Evolutionary conservation across 2,888 invertebrate genomes (phyloP).

Genomic region (Perdita meconis): DNA sequence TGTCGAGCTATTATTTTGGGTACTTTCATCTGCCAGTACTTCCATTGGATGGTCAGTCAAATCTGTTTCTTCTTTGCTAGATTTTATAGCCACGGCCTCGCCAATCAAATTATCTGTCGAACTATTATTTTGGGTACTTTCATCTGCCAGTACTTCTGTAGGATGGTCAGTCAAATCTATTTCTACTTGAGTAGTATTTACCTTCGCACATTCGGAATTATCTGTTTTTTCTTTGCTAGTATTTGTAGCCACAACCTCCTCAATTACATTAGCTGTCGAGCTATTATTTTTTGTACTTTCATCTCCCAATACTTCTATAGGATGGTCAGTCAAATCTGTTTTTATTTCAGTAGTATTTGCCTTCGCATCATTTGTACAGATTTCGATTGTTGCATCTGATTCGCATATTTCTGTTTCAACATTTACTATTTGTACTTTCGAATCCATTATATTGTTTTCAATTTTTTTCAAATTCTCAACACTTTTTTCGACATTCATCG

Average conservation of each 20-base stretch:
- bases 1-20: too few relatives aligned
- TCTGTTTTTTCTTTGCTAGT: neutral
- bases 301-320: neutral
- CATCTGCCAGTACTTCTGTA: too few relatives aligned
- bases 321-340: neutral
- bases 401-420: neutral
- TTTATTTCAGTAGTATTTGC: neutral
- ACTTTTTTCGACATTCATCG: neutral
- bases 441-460: neutral
- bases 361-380: neutral
- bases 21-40: too few relatives aligned
- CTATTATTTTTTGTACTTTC: constrained; percentile 4
- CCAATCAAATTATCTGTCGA: too few relatives aligned
- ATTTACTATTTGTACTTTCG: neutral
- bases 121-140: too few relatives aligned
- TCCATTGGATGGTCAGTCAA: too few relatives aligned
- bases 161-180: too few relatives aligned
- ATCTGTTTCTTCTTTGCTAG: neutral
- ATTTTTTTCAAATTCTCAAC: neutral
- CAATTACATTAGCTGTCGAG: neutral
- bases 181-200: neutral
- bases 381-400: neutral
- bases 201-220: neutral
- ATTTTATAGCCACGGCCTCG: too few relatives aligned
- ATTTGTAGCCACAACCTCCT: neutral